phyloP scores from a whole-genome alignment of 2,888 invertebrate species.

The Bembecia ichneumoniformis region DNA sequence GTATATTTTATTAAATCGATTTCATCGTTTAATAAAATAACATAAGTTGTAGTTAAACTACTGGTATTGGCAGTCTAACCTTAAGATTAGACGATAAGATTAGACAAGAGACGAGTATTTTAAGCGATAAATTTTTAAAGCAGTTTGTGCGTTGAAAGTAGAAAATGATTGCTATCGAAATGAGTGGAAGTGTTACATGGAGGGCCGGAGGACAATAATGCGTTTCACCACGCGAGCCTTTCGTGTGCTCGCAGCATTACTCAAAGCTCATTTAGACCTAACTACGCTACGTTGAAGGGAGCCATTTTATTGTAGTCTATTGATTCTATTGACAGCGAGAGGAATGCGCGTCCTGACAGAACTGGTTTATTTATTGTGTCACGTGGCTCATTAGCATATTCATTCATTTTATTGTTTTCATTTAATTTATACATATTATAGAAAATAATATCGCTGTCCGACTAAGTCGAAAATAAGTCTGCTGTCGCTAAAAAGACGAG shows the following conservation, averaged over 20 bases:
- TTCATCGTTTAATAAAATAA: too few relatives aligned
- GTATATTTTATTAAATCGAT: too few relatives aligned
- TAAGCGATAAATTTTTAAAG: background rate
- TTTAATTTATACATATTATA: background rate
- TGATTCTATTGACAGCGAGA: slow-evolving; percentile 59
- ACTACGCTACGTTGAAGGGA: slow-evolving; percentile 63
- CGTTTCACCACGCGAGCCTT: slow-evolving; percentile 50
- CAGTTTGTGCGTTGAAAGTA: background rate
- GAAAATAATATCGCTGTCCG: too few relatives aligned
- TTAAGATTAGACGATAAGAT: too few relatives aligned
- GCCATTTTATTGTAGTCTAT: slow-evolving; percentile 67
- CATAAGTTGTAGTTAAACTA: too few relatives aligned
- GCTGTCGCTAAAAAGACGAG: too few relatives aligned
- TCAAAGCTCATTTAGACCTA: slow-evolving; percentile 69
- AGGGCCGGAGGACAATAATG: slow-evolving; percentile 31
- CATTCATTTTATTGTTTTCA: background rate
- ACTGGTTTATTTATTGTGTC: slow-evolving; percentile 47
- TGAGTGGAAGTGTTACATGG: slow-evolving; percentile 13
- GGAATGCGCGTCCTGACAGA: slow-evolving; percentile 34
- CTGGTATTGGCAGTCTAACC: too few relatives aligned
- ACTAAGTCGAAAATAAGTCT: too few relatives aligned
- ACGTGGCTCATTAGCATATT: slow-evolving; percentile 37
- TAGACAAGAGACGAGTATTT: background rate
- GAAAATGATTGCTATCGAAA: slow-evolving; percentile 6
- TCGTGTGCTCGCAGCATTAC: slow-evolving; percentile 61